phyloP scores from a whole-genome alignment of 2,888 invertebrate species.

The Lasiommata megera region DNA sequence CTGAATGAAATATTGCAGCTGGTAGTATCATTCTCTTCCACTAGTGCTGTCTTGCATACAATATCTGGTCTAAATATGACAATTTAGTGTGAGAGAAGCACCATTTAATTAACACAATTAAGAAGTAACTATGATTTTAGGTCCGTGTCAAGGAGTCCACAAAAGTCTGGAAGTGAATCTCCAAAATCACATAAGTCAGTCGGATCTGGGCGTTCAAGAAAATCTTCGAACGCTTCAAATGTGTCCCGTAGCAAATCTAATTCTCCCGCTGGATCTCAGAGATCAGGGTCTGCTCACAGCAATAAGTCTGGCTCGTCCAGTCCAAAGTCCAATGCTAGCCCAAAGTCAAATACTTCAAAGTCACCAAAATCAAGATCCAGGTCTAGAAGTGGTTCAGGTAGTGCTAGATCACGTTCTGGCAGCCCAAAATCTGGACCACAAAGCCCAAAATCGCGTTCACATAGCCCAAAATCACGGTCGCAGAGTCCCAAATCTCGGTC shows the following conservation, averaged over 20 bases:
- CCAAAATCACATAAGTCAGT: conserved; percentile 63
- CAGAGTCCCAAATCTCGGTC: conserved; percentile 55
- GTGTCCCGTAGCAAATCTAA: conserved; percentile 70
- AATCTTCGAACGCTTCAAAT: conserved; percentile 62
- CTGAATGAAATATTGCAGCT: too few species aligned
- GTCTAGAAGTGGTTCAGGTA: conserved; percentile 54
- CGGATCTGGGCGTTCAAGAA: conserved; percentile 53
- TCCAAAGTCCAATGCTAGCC: conserved; percentile 64
- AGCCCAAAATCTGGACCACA: conserved; percentile 53
- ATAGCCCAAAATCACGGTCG: conserved; percentile 50
- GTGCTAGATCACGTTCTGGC: conserved; percentile 43
- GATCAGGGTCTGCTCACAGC: conserved; percentile 69
- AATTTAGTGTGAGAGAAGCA: too few species aligned
- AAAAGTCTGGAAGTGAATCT: conserved; percentile 68
- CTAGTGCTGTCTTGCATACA: too few species aligned
- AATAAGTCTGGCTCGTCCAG: conserved; percentile 72
- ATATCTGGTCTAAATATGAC: too few species aligned
- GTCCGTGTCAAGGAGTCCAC: conserved; percentile 65
- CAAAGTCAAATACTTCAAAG: conserved; percentile 65
- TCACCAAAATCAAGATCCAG: conserved; percentile 60
- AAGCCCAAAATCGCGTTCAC: conserved; percentile 57
- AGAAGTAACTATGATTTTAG: conserved; percentile 42
- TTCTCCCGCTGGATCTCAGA: conserved; percentile 63
- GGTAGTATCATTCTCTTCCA: too few species aligned
- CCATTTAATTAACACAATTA: neutral